A percentile compares a stretch with the other conserved stretches of the same genome.
Conservation (phyloP, 2,888 invertebrate genomes). For the Vanessa cardui region DNA sequence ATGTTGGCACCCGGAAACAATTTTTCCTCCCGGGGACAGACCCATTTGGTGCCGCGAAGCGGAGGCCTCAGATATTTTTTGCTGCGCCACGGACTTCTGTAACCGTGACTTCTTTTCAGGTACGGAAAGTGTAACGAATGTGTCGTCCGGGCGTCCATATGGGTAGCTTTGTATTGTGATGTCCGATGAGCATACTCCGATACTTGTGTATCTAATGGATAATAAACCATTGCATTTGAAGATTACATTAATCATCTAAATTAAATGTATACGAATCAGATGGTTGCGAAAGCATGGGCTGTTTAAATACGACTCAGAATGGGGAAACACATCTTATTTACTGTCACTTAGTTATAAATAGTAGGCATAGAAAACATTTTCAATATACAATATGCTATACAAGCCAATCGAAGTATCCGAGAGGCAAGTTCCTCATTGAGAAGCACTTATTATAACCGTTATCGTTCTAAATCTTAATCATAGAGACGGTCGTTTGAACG, state of each 20-base stretch:
- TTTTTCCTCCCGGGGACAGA: constrained; percentile 84
- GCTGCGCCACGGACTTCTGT: constrained; percentile 89
- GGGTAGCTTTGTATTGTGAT: constrained; percentile 73
- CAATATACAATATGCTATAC: too few relatives aligned
- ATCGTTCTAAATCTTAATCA: constrained; percentile 8
- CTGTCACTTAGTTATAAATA: too few relatives aligned
- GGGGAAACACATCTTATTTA: too few relatives aligned
- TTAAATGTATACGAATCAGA: constrained; percentile 2
- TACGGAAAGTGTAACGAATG: constrained; percentile 65
- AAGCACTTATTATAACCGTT: constrained; percentile 4
- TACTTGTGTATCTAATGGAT: constrained; percentile 25
- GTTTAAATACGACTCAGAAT: background rate
- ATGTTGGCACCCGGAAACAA: constrained; percentile 83
- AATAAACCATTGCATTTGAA: constrained; percentile 11
- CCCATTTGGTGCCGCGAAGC: constrained; percentile 84
- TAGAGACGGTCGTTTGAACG: background rate
- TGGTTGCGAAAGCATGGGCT: constrained; percentile 6
- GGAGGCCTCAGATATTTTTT: constrained; percentile 71
- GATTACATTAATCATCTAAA: constrained; percentile 2
- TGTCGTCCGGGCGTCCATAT: constrained; percentile 58
- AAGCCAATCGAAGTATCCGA: background rate
- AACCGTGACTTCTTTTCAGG: constrained; percentile 77
- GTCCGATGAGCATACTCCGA: constrained; percentile 58
- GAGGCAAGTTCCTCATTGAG: background rate
- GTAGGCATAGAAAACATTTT: background rate